These are phyloP conservation scores for Pao palembangensis DNA, from an alignment of 2,113 vertebrate species.

Conservation along the genomic window DNA sequence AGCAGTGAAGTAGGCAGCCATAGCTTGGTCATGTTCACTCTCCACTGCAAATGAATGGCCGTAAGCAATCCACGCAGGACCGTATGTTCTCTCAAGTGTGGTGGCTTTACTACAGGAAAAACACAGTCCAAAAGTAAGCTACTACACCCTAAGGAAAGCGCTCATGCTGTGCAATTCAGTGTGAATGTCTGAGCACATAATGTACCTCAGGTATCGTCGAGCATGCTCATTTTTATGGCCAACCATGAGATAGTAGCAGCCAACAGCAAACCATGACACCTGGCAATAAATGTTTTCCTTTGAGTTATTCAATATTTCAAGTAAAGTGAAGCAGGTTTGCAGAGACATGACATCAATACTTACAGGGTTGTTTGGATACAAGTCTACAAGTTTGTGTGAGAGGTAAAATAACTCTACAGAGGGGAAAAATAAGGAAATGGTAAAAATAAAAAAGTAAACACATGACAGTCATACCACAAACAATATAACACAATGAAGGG, in stretches of 20 bases:
- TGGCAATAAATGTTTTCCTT: slow-evolving; percentile 42
- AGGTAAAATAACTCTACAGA: slow-evolving; percentile 94
- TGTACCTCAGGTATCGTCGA: slow-evolving; percentile 92
- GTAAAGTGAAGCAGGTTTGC: neutral
- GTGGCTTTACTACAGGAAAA: slow-evolving; percentile 87
- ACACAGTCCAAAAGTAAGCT: neutral
- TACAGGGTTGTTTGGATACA: slow-evolving; percentile 98
- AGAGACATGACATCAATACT: slow-evolving; percentile 56
- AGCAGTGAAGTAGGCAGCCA: slow-evolving; percentile 98
- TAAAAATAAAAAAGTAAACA: neutral
- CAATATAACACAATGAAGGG: neutral
- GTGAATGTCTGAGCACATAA: slow-evolving; percentile 16
- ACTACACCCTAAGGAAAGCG: neutral
- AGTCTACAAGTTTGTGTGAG: slow-evolving; percentile 97
- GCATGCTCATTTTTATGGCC: slow-evolving; percentile 98
- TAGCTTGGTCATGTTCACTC: slow-evolving; percentile 97
- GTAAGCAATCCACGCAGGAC: slow-evolving; percentile 97
- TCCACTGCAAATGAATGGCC: slow-evolving; percentile 97
- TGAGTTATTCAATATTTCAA: neutral
- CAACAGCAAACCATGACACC: slow-evolving; percentile 99
- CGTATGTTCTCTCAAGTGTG: slow-evolving; percentile 91
- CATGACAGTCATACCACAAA: neutral
- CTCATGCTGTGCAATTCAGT: neutral
- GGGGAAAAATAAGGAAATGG: slow-evolving; percentile 4
- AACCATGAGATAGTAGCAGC: slow-evolving; percentile 99